Base-by-base conservation (phyloP, 2,797 vertebrate genomes). In the Gastrophryne carolinensis region DNA sequence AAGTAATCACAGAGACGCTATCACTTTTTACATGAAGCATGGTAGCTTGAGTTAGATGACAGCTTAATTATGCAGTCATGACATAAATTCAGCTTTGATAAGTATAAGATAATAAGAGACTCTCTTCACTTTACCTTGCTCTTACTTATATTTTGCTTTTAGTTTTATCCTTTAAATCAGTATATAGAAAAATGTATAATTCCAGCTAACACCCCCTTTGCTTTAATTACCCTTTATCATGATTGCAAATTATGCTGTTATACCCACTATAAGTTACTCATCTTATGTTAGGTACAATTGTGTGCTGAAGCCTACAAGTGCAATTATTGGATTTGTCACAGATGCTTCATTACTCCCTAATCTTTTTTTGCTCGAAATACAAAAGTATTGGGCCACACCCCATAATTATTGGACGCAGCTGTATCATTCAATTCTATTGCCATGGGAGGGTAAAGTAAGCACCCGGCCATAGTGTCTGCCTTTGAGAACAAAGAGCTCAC, bases 241-340 rank as follows among this genome's bases (percentile, higher is more conserved):
- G 49, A 67, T 67, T 52, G 12, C 7, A 26, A 27, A 54, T 34
- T 67, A 15, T 27, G 21, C 23, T 27, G 49, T 52, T 67, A 52
- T n/a, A 54, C 32, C 21, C 49, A 24, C 29, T 15, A 37, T 53
- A 35, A 67, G 7, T 54, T 67, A 54, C 29, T 67, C 32, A 67
- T 67, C 49, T 54, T 34, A 39, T 47, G 64, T 54, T 30, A 67
- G 54, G 44, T 26, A 15, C 37, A 67, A 67, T 67, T 37, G 54
- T 15, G 54, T 67, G 27, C 19, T 47, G 35, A 32, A 21, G 64
- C 64, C 37, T 34, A 54, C 26, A 54, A 37, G 30, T 67, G 35
- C 49, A 67, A 67, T 67, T 67, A 67, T 17, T 21, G 26, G 30
- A 67, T 67, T 67, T 54, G 13, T 67, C 30, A 67, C 52, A 49